Percentiles rank a stretch among this genome's conserved stretches.
phyloP scores from a whole-genome alignment of 1,140 invertebrate genomes.

The Charaxes varanes region DNA sequence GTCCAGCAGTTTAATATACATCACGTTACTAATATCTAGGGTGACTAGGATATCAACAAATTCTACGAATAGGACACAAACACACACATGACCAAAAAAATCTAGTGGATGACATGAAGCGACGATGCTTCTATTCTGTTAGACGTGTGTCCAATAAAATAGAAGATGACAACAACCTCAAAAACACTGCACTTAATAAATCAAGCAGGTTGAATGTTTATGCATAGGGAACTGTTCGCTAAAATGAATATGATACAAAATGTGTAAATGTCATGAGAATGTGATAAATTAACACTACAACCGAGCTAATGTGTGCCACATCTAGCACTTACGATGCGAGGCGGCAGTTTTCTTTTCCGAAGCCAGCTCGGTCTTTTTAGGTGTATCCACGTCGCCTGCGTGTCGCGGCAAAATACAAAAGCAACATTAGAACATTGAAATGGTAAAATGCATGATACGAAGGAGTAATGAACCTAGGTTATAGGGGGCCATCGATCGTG shows the following conservation, averaged over 20 bases:
- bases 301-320: constrained; percentile 57
- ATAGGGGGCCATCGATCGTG: too few relatives aligned
- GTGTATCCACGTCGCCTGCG: constrained; percentile 66
- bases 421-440: constrained; percentile 67
- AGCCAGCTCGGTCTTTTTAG: constrained; percentile 67
- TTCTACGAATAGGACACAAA: too few relatives aligned
- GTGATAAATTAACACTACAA: constrained; percentile 31
- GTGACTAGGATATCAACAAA: too few relatives aligned
- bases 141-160: background rate
- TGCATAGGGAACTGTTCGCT: background rate
- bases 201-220: background rate
- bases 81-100: constrained; percentile 1
- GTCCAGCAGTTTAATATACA: too few relatives aligned
- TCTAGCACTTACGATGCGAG: constrained; percentile 70
- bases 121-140: too few relatives aligned
- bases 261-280: constrained; percentile 11
- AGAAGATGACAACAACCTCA: constrained; percentile 20
- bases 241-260: background rate
- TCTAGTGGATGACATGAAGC: constrained; percentile 1
- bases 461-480: constrained; percentile 3
- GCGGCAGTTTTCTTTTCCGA: constrained; percentile 61
- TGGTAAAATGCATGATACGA: constrained; percentile 28
- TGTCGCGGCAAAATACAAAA: constrained; percentile 65
- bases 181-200: constrained; percentile 8
- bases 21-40: too few relatives aligned